A percentile compares a stretch with the other conserved stretches of the same genome.
Conservation (phyloP, 2,797 vertebrate genomes). For the Peromyscus eremicus region DNA sequence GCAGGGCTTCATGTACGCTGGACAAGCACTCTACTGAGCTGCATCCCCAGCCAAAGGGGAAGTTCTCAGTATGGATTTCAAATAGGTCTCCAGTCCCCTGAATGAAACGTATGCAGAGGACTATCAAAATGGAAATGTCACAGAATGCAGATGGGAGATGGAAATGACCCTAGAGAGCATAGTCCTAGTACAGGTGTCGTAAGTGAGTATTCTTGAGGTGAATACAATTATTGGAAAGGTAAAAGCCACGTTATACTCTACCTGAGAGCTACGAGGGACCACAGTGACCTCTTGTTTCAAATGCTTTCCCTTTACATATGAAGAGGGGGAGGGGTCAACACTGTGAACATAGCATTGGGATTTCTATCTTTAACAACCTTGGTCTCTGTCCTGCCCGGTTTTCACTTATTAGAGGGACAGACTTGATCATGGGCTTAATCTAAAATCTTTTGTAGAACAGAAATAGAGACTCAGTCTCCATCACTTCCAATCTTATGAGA, state of each 20-base stretch:
- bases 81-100: background rate
- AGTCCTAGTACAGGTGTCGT: background rate
- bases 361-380: background rate
- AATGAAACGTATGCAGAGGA: background rate
- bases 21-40: background rate
- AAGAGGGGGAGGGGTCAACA: background rate
- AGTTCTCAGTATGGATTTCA: slow-evolving; percentile 57
- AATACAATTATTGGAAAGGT: background rate
- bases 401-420: background rate
- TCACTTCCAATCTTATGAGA: background rate
- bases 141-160: background rate
- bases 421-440: background rate
- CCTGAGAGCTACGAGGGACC: background rate
- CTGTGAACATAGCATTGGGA: background rate
- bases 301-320: background rate
- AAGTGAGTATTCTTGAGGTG: background rate
- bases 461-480: background rate
- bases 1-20: background rate
- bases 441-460: background rate
- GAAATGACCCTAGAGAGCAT: background rate
- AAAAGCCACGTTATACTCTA: background rate
- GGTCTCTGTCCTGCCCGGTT: background rate
- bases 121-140: background rate
- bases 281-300: background rate
- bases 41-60: background rate